Conservation (phyloP, 2,113 vertebrate genomes). For the Rhynchomys soricoides region DNA sequence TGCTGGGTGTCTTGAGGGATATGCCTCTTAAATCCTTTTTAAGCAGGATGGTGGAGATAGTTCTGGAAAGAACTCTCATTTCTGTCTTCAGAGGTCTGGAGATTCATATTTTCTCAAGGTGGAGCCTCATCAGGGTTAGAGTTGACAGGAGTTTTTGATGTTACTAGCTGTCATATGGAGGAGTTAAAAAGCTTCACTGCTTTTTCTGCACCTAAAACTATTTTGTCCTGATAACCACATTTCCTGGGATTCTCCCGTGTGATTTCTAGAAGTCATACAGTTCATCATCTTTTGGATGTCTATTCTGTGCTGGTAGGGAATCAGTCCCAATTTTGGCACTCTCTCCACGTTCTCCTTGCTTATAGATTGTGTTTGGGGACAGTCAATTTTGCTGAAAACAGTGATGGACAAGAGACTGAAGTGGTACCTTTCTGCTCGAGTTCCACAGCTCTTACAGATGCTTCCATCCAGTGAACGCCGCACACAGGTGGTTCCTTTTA, state of each 20-base stretch:
- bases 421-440: constrained; percentile 28
- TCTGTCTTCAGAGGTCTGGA: neutral
- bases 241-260: constrained; percentile 23
- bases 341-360: constrained; percentile 4
- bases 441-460: constrained; percentile 3
- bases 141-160: neutral
- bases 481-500: constrained; percentile 67
- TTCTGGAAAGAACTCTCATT: constrained; percentile 33
- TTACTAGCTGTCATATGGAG: neutral
- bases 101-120: neutral
- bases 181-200: neutral
- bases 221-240: neutral
- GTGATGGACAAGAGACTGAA: constrained; percentile 38
- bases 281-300: neutral
- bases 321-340: neutral
- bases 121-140: neutral
- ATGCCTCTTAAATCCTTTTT: constrained; percentile 36
- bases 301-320: neutral
- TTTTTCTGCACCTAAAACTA: constrained; percentile 34
- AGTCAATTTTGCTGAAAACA: constrained; percentile 52
- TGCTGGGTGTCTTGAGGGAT: neutral
- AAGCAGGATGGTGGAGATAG: neutral
- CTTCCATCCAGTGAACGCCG: constrained; percentile 39
- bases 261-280: neutral
- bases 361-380: neutral